Evolutionary conservation across 2,113 vertebrate species (phyloP), one percentile per base, ranked within the genome.

Genomic region (Cololabis saira): DNA sequence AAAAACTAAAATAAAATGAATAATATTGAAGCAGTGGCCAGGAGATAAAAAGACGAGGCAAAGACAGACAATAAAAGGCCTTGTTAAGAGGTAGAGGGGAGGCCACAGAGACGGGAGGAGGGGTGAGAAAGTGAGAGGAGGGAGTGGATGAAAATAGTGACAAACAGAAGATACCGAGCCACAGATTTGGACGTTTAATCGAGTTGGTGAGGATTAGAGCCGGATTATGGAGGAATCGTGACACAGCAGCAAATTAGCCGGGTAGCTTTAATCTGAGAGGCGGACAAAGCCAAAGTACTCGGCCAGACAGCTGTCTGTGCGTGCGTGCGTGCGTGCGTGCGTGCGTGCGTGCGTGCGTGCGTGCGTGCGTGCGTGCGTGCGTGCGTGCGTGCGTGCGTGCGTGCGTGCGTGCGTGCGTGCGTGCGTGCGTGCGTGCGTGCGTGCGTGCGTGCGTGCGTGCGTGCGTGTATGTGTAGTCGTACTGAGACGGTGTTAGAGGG

Each of bases 191-290:
- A 78, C 82, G 76, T 90, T 90, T 93, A 92, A 93, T 92, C 78
- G 83, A 87, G 87, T 74, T 81, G 69, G 73, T 30, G 68, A 86
- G 91, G 91, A 93, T 93, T 93, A 92, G 74, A 69, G 73, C 14
- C n/a, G 91, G 93, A 94, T 92, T 93, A 93, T 86, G 77, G 24
- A 59, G 83, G 88, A 90, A 89, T 92, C 79, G 85, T 57, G 61
- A 88, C 87, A 87, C 67, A 89, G 91, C 82, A 78, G 87, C 87
- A 92, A 93, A 92, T 92, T 93, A 92, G 89, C 93, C 78, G 47
- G 78, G 78, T 86, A 88, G 70, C 81, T 85, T 93, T 93, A 93
- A 94, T 92, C 87, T 90, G 79, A 74, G 81, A 88, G 80, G 66
- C 71, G 76, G 83, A 84, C 84, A 75, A 80, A 87, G 74, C 81